A percentile compares a stretch with the other conserved stretches of the same genome.
Conservation (phyloP, 2,113 vertebrate genomes). For the Tapirus terrestris region DNA sequence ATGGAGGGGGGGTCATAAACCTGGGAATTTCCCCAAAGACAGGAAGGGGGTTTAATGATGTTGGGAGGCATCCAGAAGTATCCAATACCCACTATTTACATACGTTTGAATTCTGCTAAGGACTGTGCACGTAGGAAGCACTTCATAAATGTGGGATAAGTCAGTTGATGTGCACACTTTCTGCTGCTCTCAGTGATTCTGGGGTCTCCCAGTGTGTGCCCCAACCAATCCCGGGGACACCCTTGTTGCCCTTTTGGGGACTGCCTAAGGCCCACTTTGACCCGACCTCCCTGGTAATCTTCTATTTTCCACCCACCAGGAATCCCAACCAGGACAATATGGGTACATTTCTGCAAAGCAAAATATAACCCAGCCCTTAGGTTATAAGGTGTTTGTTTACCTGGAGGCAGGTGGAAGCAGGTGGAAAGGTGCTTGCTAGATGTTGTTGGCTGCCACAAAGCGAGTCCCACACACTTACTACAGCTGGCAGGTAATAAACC, state of each 20-base stretch:
- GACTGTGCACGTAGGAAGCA: neutral
- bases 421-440: conserved; percentile 29
- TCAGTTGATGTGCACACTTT: neutral
- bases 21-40: neutral
- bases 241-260: neutral
- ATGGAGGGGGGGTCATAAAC: neutral
- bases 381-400: neutral
- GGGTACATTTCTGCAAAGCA: neutral
- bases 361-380: neutral
- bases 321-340: conserved; percentile 8
- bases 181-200: neutral
- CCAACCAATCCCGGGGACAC: neutral
- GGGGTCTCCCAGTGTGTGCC: neutral
- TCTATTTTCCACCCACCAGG: neutral
- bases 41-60: neutral
- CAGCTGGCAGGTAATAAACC: conserved; percentile 54
- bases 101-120: neutral
- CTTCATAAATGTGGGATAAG: neutral
- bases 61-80: neutral
- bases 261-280: neutral
- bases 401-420: neutral
- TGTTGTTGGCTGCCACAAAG: neutral
- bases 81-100: neutral
- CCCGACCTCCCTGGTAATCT: neutral
- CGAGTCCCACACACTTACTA: conserved; percentile 34